Evolutionary conservation across 2,113 vertebrate species (phyloP).

Genomic region (Pleuronectes platessa): DNA sequence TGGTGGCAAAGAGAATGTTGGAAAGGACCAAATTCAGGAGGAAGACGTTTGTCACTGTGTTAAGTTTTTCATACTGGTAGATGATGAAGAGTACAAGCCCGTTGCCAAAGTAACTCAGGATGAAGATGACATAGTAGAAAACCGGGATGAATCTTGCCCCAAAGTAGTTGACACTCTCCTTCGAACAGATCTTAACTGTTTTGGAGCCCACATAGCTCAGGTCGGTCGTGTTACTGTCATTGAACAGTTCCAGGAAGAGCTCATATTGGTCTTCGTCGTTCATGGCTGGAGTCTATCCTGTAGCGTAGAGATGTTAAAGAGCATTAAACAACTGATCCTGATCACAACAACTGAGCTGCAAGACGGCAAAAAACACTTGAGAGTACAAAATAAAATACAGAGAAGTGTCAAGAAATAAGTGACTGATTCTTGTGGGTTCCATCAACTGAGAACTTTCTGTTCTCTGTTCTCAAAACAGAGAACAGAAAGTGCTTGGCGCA

Average conservation of each 20-base stretch:
- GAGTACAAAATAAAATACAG: too few relatives aligned
- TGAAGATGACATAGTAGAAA: constrained; percentile 79
- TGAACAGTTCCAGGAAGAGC: fast-evolving
- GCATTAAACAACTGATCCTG: background rate
- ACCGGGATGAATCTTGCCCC: constrained; percentile 69
- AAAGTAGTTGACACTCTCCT: constrained; percentile 58
- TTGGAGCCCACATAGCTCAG: constrained; percentile 32
- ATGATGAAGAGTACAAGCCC: constrained; percentile 81
- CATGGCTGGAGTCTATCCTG: constrained; percentile 55
- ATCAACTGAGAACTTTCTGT: too few relatives aligned
- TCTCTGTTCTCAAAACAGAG: constrained; percentile 9
- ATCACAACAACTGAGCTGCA: too few relatives aligned
- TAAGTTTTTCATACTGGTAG: constrained; percentile 80
- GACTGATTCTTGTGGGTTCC: too few relatives aligned
- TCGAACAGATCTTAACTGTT: constrained; percentile 40
- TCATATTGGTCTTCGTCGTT: background rate
- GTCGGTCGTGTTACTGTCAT: background rate
- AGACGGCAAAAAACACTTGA: too few relatives aligned
- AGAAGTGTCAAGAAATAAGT: background rate
- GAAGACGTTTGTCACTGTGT: constrained; percentile 82
- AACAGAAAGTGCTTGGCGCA: constrained; percentile 44
- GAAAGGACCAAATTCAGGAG: constrained; percentile 83
- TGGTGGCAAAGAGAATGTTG: constrained; percentile 81
- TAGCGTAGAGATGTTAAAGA: background rate
- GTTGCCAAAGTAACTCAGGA: constrained; percentile 81